A percentile compares a stretch with the other conserved stretches of the same genome.
These are phyloP conservation scores for Anthoscopus minutus DNA, from an alignment of 2,113 vertebrate genomes.

Conservation along the genomic window DNA sequence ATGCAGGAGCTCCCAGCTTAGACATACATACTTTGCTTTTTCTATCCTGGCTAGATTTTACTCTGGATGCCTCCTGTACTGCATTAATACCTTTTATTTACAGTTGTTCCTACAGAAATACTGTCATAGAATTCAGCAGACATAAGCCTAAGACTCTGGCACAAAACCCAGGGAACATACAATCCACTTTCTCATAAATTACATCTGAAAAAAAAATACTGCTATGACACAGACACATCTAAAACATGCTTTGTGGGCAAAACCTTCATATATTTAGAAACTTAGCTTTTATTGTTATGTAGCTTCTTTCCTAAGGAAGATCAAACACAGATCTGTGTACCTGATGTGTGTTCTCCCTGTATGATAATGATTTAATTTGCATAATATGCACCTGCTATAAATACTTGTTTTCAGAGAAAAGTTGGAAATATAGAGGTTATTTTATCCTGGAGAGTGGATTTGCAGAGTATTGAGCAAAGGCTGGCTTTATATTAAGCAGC, in stretches of 20 bases:
- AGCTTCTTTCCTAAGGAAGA: neutral
- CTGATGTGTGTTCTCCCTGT: neutral
- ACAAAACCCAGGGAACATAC: rapidly evolving
- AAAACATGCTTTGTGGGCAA: neutral
- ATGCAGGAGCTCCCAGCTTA: neutral
- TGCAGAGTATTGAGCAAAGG: neutral
- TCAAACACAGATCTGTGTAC: neutral
- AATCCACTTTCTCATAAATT: neutral
- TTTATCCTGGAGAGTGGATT: neutral
- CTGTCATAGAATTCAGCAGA: neutral
- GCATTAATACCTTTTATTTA: neutral
- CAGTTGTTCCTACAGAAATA: neutral
- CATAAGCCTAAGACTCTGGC: neutral
- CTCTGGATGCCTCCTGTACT: neutral
- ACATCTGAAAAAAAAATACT: neutral
- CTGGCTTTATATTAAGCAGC: neutral
- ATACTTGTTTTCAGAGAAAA: neutral
- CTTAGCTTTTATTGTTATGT: neutral
- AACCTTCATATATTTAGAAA: neutral
- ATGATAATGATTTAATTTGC: neutral
- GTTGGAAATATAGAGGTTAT: neutral
- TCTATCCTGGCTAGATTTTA: neutral
- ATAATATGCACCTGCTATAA: neutral
- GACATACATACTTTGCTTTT: neutral
- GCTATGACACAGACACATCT: too few relatives aligned